Percentiles rank a stretch among this genome's conserved stretches.
Evolutionary conservation across 2,888 invertebrate species (phyloP).

Genomic region (Eristalinus sepulchralis): DNA sequence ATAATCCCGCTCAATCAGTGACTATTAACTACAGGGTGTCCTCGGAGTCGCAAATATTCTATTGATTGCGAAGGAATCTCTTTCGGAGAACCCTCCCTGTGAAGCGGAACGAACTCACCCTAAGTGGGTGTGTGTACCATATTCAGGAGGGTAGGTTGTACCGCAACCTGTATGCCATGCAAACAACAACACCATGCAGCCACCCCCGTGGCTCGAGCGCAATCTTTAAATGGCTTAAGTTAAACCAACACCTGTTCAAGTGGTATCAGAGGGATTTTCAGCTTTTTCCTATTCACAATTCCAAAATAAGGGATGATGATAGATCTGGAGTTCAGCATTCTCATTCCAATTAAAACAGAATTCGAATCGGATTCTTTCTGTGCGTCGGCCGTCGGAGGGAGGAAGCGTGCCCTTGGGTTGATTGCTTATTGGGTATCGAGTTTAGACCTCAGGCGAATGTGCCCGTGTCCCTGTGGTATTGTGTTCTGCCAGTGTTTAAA

Average conservation of each 20-base stretch:
- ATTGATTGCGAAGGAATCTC: background rate
- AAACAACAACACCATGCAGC: constrained; percentile 54
- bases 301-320: constrained; percentile 58
- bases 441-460: constrained; percentile 71
- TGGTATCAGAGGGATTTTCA: constrained; percentile 72
- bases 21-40: constrained; percentile 66
- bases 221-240: constrained; percentile 72
- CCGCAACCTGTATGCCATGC: constrained; percentile 67
- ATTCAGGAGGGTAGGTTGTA: constrained; percentile 59
- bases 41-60: background rate
- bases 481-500: constrained; percentile 77
- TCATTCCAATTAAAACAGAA: constrained; percentile 72
- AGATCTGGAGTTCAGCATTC: constrained; percentile 49
- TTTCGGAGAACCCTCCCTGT: constrained; percentile 25
- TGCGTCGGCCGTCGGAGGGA: background rate
- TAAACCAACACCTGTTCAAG: constrained; percentile 75
- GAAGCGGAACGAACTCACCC: constrained; percentile 1
- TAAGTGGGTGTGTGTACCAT: background rate
- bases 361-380: constrained; percentile 78
- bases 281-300: constrained; percentile 43
- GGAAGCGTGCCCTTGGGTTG: constrained; percentile 46
- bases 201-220: constrained; percentile 62
- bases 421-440: constrained; percentile 67
- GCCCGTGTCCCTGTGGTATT: constrained; percentile 72
- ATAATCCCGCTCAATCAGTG: constrained; percentile 67